Conservation (phyloP, 2,113 vertebrate genomes). For the Echinops telfairi region DNA sequence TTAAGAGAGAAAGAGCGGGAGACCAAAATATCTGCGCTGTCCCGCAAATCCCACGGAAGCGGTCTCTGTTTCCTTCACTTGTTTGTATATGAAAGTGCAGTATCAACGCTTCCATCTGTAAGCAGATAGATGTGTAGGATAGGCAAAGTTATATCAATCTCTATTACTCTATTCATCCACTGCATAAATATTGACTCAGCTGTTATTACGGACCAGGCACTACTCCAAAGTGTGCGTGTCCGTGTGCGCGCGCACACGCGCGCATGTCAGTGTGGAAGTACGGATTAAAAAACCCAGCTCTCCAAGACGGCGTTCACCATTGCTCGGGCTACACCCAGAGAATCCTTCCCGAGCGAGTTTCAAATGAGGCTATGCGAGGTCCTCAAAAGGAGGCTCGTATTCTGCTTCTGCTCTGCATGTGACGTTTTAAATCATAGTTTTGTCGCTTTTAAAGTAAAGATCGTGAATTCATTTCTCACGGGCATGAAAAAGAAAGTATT, state of each 20-base stretch:
- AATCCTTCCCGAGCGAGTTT: not conserved
- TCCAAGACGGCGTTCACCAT: not conserved
- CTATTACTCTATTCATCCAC: not conserved
- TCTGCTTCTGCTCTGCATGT: not conserved
- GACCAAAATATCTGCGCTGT: not conserved
- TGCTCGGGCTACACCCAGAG: not conserved
- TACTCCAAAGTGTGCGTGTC: not conserved
- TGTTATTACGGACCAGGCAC: not conserved
- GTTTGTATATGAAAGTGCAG: not conserved
- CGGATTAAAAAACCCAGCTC: not conserved
- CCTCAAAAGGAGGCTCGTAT: not conserved
- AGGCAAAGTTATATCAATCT: not conserved
- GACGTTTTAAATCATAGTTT: not conserved
- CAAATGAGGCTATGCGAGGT: not conserved
- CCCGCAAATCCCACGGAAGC: not conserved
- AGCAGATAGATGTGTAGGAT: not conserved
- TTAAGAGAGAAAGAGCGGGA: not conserved
- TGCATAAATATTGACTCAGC: slow-evolving; percentile 6
- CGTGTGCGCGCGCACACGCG: not conserved
- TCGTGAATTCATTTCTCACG: not conserved
- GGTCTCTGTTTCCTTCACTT: not conserved
- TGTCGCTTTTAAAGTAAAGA: not conserved
- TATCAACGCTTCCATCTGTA: not conserved
- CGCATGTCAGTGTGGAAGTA: not conserved
- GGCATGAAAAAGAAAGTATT: not conserved